Conservation (phyloP, 2,888 invertebrate species). For the Zaprionus obscuricornis region DNA sequence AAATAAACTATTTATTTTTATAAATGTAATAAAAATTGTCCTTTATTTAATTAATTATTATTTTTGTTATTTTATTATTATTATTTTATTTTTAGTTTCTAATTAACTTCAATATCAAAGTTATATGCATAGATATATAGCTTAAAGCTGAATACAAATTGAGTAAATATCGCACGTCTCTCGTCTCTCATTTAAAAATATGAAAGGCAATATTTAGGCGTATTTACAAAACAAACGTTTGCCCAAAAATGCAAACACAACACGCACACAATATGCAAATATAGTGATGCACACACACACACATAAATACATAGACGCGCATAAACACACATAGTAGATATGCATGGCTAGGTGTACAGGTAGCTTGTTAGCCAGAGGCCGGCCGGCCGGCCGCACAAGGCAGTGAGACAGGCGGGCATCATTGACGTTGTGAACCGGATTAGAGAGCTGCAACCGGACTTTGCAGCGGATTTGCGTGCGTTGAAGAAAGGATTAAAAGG, state of each 20-base stretch:
- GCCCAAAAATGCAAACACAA: conserved; percentile 49
- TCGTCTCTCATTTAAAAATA: background rate
- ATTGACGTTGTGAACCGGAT: conserved; percentile 68
- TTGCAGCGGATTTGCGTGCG: conserved; percentile 51
- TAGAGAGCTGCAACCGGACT: conserved; percentile 71
- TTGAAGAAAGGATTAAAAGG: conserved; percentile 70
- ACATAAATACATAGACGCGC: conserved; percentile 11
- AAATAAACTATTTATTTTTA: too few species aligned
- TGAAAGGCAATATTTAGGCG: conserved; percentile 24
- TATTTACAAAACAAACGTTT: conserved; percentile 68
- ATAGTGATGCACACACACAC: conserved; percentile 1
- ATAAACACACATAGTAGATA: conserved; percentile 1
- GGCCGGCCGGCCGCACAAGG: too few species aligned
- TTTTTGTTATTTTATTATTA: too few species aligned
- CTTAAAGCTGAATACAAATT: too few species aligned
- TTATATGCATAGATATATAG: too few species aligned
- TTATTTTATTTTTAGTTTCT: background rate
- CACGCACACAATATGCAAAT: conserved; percentile 52
- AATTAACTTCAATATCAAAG: conserved; percentile 8
- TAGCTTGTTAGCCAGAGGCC: too few species aligned
- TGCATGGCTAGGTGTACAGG: conserved; percentile 27
- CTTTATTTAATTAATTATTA: background rate
- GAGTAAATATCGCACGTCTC: too few species aligned
- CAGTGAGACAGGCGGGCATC: conserved; percentile 29
- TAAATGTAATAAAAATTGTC: conserved; percentile 1